Base-by-base conservation (phyloP, 2,113 vertebrate genomes). In the Vidua chalybeata region DNA sequence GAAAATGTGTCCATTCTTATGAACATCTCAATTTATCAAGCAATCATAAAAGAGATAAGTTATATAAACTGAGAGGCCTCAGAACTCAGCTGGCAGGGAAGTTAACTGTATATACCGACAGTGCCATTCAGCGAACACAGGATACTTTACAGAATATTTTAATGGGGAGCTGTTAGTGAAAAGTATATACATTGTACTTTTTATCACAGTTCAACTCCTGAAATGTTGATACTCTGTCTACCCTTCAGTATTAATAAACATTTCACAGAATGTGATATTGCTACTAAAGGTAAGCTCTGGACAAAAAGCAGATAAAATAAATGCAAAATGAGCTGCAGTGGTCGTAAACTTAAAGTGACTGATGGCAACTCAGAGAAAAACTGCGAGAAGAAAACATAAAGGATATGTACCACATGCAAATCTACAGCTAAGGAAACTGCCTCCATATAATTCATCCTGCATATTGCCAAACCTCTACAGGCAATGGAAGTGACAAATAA, bases 301-400 rank as follows among this genome's bases (percentile, higher is more conserved):
- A 96, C 95, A 88, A 95, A 94, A 96, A 97, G 84, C 63, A 87
- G 71, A 81, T 59, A 92, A 96, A 96, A 91, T 93, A 72, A 92
- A 78, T 24, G 46, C 87, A 61, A 91, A 95, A 82, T 10, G 71
- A 91, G 69, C 82, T 86, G 83, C 77, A 69, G 93, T 1, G 69
- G 37, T 43, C 51, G 4, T 91, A 93, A 97, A 96, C 93, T 96
- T 96, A 66, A 90, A n/a, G 45, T 90, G 78, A 93, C 51, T 62
- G 67, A 94, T 89, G 87, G 76, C 69, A 93, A 94, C 80, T 88
- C 35, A 7, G 52, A 67, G 68, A 66, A 80, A 87, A 94, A 94
- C 78, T 84, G 41, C 2, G 3, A 90, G 86, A 63, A 64, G 86
- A 94, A n/a, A 63, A 87, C 54, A 37, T n/a, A 84, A 93, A 86